Evolutionary conservation across 2,888 invertebrate species (phyloP).

Genomic region (Pterostichus madidus): DNA sequence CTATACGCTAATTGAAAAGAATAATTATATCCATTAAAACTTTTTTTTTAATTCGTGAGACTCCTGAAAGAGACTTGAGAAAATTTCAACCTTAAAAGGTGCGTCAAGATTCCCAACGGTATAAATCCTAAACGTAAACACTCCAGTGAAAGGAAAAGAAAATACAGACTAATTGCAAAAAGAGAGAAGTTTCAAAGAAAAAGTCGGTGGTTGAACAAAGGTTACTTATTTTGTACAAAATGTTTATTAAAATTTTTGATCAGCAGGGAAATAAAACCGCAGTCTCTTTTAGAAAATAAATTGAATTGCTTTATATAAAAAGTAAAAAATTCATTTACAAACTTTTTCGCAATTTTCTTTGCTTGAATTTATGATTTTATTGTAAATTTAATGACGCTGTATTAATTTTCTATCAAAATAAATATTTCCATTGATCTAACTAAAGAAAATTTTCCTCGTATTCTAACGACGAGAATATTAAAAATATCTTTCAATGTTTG

Average conservation of each 20-base stretch:
- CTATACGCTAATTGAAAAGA: not conserved
- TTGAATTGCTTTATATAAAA: conserved; percentile 28
- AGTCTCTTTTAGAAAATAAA: conserved; percentile 6
- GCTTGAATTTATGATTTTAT: too few relatives aligned
- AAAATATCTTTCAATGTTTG: too few relatives aligned
- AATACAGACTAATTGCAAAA: conserved; percentile 38
- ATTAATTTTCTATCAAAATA: too few relatives aligned
- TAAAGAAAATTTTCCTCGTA: too few relatives aligned
- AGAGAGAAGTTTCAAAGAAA: conserved; percentile 22
- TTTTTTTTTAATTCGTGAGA: conserved; percentile 4
- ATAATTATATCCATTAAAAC: conserved; percentile 26
- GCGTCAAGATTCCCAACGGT: conserved; percentile 20
- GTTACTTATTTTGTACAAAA: conserved; percentile 18
- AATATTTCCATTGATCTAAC: too few relatives aligned
- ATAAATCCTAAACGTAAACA: conserved; percentile 42
- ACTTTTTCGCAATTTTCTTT: too few relatives aligned
- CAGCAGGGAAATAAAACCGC: conserved; percentile 21
- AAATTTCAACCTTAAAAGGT: conserved; percentile 32
- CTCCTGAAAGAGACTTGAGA: not conserved
- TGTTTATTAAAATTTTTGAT: conserved; percentile 41
- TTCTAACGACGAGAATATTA: too few relatives aligned
- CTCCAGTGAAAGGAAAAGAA: conserved; percentile 11
- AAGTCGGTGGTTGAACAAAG: not conserved
- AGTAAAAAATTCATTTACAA: not conserved
- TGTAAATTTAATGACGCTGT: too few relatives aligned